These are phyloP conservation scores for Columba janthina DNA, from an alignment of 2,113 vertebrate species.

Conservation along the genomic window DNA sequence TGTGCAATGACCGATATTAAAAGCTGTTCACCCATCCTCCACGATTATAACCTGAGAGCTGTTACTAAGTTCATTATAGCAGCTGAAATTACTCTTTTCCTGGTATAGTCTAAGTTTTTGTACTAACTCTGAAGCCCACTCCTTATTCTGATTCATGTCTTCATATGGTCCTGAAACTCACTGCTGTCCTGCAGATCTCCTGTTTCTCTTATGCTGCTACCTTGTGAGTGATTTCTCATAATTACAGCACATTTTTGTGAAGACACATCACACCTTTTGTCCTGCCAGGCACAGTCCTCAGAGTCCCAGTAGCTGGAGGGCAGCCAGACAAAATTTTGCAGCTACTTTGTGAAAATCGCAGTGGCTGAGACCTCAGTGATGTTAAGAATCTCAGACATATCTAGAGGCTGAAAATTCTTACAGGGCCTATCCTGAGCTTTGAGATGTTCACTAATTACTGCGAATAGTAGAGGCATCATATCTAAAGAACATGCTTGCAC, in stretches of 20 bases:
- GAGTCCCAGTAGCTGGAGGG: constrained; percentile 2
- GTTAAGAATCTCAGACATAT: neutral
- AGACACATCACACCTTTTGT: neutral
- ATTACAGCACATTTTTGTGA: neutral
- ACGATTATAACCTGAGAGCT: neutral
- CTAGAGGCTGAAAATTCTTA: neutral
- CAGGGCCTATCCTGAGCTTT: neutral
- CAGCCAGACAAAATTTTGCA: constrained; percentile 44
- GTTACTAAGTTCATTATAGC: neutral
- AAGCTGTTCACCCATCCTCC: neutral
- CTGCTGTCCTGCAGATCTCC: neutral
- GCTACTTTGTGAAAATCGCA: constrained; percentile 19
- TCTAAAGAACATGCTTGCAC: neutral
- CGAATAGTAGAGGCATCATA: neutral
- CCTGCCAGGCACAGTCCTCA: neutral
- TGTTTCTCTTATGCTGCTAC: neutral
- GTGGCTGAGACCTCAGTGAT: neutral
- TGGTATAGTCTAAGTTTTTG: neutral
- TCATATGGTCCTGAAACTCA: neutral
- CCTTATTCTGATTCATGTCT: neutral
- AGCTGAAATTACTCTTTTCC: neutral
- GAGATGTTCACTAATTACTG: neutral
- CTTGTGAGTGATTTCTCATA: constrained; percentile 6
- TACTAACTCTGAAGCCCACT: neutral
- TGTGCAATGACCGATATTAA: neutral